Conservation (phyloP, 2,113 vertebrate genomes). For the Theristicus caerulescens region DNA sequence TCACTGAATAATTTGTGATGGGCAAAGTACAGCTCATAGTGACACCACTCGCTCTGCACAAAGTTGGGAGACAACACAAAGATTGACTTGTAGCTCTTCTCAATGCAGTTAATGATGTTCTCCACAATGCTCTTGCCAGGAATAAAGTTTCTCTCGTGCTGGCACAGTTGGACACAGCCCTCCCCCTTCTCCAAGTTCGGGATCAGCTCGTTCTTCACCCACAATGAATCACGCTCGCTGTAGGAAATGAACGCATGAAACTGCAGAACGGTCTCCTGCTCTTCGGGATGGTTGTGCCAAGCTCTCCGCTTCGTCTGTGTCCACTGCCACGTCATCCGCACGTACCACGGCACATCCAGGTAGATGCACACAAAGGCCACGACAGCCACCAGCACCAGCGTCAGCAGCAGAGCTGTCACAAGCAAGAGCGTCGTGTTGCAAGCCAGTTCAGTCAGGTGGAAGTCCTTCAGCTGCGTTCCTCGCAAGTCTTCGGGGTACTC, state of each 20-base stretch:
- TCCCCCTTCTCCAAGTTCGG: slow-evolving; percentile 81
- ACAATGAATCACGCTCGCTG: slow-evolving; percentile 80
- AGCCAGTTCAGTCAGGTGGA: slow-evolving; percentile 73
- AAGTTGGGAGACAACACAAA: slow-evolving; percentile 91
- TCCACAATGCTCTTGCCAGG: slow-evolving; percentile 86
- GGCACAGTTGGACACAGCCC: slow-evolving; percentile 75
- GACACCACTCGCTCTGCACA: slow-evolving; percentile 93
- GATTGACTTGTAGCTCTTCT: slow-evolving; percentile 86
- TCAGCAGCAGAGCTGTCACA: slow-evolving; percentile 68
- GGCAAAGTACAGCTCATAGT: slow-evolving; percentile 94
- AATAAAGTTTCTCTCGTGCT: slow-evolving; percentile 87
- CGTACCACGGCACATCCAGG: slow-evolving; percentile 87
- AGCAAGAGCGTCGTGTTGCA: slow-evolving; percentile 79
- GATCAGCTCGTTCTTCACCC: slow-evolving; percentile 83
- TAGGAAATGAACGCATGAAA: slow-evolving; percentile 93
- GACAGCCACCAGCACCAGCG: slow-evolving; percentile 33
- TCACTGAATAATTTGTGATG: slow-evolving; percentile 81
- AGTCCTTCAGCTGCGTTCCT: slow-evolving; percentile 71
- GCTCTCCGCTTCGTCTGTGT: slow-evolving; percentile 80
- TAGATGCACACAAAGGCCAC: slow-evolving; percentile 73
- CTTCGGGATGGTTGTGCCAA: neutral
- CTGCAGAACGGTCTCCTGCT: slow-evolving; percentile 54
- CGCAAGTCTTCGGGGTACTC: slow-evolving; percentile 76
- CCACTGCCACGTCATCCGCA: slow-evolving; percentile 86
- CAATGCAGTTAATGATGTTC: slow-evolving; percentile 88